These are phyloP conservation scores for Xenus cinereus DNA, from an alignment of 2,113 vertebrate species.

Conservation along the genomic window DNA sequence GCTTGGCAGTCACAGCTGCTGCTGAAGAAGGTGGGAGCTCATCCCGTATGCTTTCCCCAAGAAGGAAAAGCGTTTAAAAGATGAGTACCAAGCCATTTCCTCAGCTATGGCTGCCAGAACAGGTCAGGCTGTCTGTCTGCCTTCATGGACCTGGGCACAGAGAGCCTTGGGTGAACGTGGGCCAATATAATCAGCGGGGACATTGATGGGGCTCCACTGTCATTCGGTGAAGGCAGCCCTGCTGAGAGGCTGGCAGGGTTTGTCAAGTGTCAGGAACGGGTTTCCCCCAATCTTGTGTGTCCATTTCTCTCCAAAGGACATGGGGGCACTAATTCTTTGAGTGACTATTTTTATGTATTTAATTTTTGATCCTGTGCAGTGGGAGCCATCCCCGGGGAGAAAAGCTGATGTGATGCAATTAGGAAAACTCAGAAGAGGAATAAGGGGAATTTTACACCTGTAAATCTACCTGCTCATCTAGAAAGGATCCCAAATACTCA, in stretches of 20 bases:
- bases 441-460: slow-evolving; percentile 24
- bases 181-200: background rate
- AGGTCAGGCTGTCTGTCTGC: background rate
- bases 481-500: background rate
- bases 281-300: background rate
- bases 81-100: background rate
- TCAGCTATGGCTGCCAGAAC: background rate
- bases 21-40: background rate
- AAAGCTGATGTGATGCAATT: background rate
- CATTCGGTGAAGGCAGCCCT: background rate
- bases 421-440: background rate
- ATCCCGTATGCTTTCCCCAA: background rate
- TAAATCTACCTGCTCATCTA: background rate
- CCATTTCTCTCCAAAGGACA: background rate
- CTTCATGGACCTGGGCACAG: fast-evolving
- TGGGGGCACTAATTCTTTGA: background rate
- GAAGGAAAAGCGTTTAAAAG: background rate
- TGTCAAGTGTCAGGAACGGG: fast-evolving
- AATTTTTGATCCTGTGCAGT: background rate
- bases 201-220: background rate
- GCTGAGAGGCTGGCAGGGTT: fast-evolving
- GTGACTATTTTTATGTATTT: background rate
- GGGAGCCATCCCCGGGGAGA: background rate
- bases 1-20: fast-evolving
- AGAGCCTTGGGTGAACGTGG: background rate